phyloP scores from a whole-genome alignment of 2,888 invertebrate genomes.

The Drosophila tripunctata region DNA sequence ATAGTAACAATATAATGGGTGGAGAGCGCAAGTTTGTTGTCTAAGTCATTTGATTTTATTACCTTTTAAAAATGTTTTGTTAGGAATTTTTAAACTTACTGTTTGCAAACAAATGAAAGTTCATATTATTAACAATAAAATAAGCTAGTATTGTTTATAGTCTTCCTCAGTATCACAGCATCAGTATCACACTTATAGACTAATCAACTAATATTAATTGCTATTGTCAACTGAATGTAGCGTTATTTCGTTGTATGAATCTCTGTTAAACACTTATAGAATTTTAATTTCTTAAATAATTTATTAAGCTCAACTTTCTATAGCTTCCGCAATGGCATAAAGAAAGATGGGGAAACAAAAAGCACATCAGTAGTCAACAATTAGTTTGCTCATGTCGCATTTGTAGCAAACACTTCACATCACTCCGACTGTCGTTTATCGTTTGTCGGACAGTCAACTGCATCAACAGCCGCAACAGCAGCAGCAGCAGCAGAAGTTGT shows the following conservation, averaged over 20 bases:
- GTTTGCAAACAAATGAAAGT: too few species aligned
- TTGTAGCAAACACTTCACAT: constrained; percentile 61
- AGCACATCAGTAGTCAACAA: constrained; percentile 56
- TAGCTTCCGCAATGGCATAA: constrained; percentile 38
- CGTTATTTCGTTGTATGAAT: too few species aligned
- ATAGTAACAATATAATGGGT: neutral
- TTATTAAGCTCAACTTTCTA: constrained; percentile 22
- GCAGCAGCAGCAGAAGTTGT: constrained; percentile 3
- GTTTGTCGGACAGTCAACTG: constrained; percentile 51
- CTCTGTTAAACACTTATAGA: neutral
- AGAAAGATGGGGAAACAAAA: neutral
- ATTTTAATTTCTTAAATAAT: constrained; percentile 2
- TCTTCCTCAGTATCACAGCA: too few species aligned
- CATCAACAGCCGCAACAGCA: constrained; percentile 17
- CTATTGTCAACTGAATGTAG: too few species aligned
- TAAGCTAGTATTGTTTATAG: too few species aligned
- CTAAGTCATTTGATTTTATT: constrained; percentile 33
- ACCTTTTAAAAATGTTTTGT: too few species aligned
- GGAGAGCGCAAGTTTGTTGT: too few species aligned
- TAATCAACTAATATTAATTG: too few species aligned
- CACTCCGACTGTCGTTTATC: constrained; percentile 50
- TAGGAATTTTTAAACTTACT: too few species aligned
- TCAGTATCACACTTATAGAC: too few species aligned
- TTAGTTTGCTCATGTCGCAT: constrained; percentile 66
- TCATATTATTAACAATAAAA: too few species aligned